Base-by-base conservation (phyloP, 2,888 invertebrate species). In the Meganola albula region DNA sequence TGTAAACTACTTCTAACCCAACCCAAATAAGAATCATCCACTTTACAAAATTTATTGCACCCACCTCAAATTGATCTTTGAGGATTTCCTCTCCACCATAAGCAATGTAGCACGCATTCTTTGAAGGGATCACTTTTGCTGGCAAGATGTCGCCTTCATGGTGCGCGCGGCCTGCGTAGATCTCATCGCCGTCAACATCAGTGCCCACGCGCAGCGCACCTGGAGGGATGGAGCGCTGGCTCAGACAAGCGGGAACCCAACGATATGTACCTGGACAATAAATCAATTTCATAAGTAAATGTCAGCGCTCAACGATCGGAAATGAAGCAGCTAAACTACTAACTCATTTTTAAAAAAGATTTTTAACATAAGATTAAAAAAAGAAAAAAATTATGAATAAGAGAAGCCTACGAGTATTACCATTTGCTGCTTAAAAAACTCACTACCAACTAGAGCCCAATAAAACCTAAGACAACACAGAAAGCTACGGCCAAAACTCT, bases 81-180 rank as follows among this genome's bases (percentile, higher is more conserved):
- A 84, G 60, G 32, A 90, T 66, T 69, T 93, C 93, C 40, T 89
- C 83, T 2, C 92, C 91, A 1, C 72, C 82, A 46, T 87, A 88
- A 5, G 87, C 70, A 27, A 93, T 77, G 63, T 92, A 93, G 18
- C 91, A 91, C 7, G 88, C 88, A 31, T 88, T 75, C 64, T 88
- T 90, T 8, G 86, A 80, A 0, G 91, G 91, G 22, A 91, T 90
- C 14, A 92, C 88, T 73, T 92, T 92, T 0, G 91, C 91, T 2
- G 92, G 92, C 0, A 91, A 53, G 60, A 90, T 86, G 55, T 91
- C 90, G 0, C 91, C 91, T 37, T 88, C 86, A 54, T 92, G 90
- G 34, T 76, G 87, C 1, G 90, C 89, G 28, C 94, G 88, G 0
- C 93, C 94, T 0, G 93, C 91, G 65, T 88, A 94, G 55, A 95